Evolutionary conservation across 2,888 invertebrate species (phyloP), one percentile per base, ranked within the genome.

Genomic region (Glaucopsyche alexis): DNA sequence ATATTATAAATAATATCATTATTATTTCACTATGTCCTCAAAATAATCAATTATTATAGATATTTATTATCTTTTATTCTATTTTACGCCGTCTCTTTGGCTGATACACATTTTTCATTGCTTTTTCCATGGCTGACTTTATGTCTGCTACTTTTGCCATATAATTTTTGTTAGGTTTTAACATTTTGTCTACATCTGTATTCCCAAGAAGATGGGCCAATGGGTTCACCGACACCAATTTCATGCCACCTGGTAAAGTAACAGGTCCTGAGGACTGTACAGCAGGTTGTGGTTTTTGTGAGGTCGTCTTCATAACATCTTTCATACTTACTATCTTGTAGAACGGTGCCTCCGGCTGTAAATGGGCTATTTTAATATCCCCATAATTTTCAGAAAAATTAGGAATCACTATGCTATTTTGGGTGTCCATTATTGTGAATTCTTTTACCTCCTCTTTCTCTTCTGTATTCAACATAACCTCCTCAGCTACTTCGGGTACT

Each of bases 401-500:
- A 0, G 89, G 86, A 16, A 89, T 79, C 0, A 87, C 76, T 2
- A 89, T 80, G 7, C 76, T 83, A 83, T 60, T 84, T 81, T 8
- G 81, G 13, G 40, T 47, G n/a, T 74, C 40, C 14, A 14, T 45
- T 0, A 76, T 75, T 0, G 45, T 45, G 16, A 11, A 1, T 19
- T 67, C 67, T 49, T 69, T 47, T 11, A 74, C 73, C 19, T 88
- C 85, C 5, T 84, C 85, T 0, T 84, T 78, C 0, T 77, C 83
- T 72, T 84, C 87, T 0, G 65, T 49, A 45, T 72, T 67, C 14
- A 91, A 64, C 81, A 89, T 84, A 0, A 92, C 82, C 75, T 92
- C 92, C 45, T 90, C 83, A 0, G 88, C 91, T 0, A 89, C 87
- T 14, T 91, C 91, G 0, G 92, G 92, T 14, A 91, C 86, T 6